These are phyloP conservation scores for Pomacea canaliculata DNA, from an alignment of 2,888 invertebrate species.

Conservation along the genomic window DNA sequence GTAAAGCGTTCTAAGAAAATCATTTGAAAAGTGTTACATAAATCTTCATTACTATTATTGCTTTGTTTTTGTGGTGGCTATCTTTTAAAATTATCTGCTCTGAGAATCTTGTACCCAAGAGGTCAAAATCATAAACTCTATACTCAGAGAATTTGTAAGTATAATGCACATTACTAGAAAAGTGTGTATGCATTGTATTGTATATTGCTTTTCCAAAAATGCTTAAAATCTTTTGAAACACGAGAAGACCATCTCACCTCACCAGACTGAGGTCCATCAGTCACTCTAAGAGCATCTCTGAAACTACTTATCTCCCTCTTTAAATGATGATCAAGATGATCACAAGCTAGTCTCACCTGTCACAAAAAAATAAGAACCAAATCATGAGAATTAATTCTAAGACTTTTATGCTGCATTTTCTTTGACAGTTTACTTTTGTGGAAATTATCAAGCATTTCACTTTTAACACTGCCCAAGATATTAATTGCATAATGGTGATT, in stretches of 20 bases:
- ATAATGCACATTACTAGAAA: not conserved
- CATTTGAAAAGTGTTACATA: too few species aligned
- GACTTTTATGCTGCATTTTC: too few species aligned
- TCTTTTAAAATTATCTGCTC: not conserved
- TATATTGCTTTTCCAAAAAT: too few species aligned
- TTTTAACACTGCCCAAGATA: too few species aligned
- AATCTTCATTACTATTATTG: too few species aligned
- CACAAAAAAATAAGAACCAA: not conserved
- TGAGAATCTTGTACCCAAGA: not conserved
- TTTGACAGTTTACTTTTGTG: too few species aligned
- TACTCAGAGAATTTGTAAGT: not conserved
- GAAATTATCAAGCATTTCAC: too few species aligned
- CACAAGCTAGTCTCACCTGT: constrained; percentile 47
- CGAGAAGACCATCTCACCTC: constrained; percentile 49
- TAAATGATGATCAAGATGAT: constrained; percentile 71
- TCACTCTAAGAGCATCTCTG: constrained; percentile 68
- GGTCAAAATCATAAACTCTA: not conserved
- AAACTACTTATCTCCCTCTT: constrained; percentile 78
- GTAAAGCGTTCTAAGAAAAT: too few species aligned
- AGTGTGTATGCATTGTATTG: too few species aligned
- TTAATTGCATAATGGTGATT: too few species aligned
- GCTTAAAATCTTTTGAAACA: too few species aligned
- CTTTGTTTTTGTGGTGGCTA: not conserved
- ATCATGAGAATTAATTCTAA: too few species aligned
- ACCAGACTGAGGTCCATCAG: constrained; percentile 64